Evolutionary conservation across 2,113 vertebrate species (phyloP), one percentile per base, ranked within the genome.

Genomic region (Toxotes jaculatrix): DNA sequence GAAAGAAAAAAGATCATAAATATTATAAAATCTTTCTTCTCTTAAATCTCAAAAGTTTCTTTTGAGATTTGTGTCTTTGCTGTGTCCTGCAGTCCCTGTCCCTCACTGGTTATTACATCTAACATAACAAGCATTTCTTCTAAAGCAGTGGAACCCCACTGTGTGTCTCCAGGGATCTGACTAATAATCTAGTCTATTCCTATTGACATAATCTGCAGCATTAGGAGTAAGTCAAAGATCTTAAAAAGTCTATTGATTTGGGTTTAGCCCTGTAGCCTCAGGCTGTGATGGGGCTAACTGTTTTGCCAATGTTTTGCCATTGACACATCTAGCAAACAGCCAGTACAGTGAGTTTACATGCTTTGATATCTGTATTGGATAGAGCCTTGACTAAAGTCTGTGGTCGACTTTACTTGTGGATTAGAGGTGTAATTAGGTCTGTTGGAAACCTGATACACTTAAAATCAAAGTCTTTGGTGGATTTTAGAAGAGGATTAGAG

Each of bases 201-300:
- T 56, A 23, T 61, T 61, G 74, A 59, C 68, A 77, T 78, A 76
- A 73, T 83, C 40, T 79, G 31, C 34, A 38, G 61, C 45, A 68
- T 82, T 70, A 60, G 68, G 23, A 84, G 74, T 79, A 80, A 80
- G 74, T 77, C 60, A 57, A 62, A 78, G 60, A 55, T 5, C 56
- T 82, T 57, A 59, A 85, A 79, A 71, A 71, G 77, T 71, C 16
- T 88, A 91, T 90, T 87, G 87, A 91, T 90, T 79, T 79, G 40
- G 74, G 47, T 73, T 86, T 27, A 64, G 51, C 36, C 19, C 11
- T 76, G 42, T 80, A 87, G 90, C 90, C 84, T 71, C 27, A 57
- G 89, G 90, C 75, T 74, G 59, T 65, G 71, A 82, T 79, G 67
- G 67, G 53, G 73, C 62, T 85, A 90, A 91, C 72, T 61, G 51